A percentile compares a stretch with the other conserved stretches of the same genome.
These are phyloP conservation scores for Heliothis virescens DNA, from an alignment of 1,140 invertebrate genomes.

Conservation along the genomic window DNA sequence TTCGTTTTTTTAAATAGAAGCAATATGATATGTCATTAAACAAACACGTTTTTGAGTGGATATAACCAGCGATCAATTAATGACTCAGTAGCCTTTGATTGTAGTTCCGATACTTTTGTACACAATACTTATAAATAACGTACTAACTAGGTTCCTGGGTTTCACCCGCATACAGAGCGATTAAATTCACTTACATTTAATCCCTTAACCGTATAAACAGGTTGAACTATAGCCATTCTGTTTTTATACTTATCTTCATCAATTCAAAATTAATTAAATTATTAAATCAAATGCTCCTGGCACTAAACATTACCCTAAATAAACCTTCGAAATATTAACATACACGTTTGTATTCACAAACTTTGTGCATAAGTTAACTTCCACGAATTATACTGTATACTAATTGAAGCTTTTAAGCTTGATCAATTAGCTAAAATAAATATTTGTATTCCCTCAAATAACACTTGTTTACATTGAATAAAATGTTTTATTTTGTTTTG, in stretches of 20 bases:
- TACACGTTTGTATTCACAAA: background rate
- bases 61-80: constrained; percentile 8
- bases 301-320: too few species aligned
- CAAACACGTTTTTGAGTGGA: background rate
- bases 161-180: too few species aligned
- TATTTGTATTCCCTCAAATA: background rate
- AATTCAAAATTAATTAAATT: too few species aligned
- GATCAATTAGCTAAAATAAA: background rate
- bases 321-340: background rate
- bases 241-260: too few species aligned
- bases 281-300: too few species aligned
- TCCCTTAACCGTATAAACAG: too few species aligned
- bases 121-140: too few species aligned
- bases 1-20: background rate
- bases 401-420: background rate
- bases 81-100: background rate
- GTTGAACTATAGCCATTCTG: too few species aligned
- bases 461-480: background rate
- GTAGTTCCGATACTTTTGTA: background rate
- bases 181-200: too few species aligned
- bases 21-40: background rate
- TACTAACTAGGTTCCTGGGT: too few species aligned
- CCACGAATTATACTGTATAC: too few species aligned
- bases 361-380: too few species aligned
- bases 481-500: background rate